These are phyloP conservation scores for Aphaenogaster floridana DNA, from an alignment of 1,140 invertebrate genomes.

Conservation along the genomic window DNA sequence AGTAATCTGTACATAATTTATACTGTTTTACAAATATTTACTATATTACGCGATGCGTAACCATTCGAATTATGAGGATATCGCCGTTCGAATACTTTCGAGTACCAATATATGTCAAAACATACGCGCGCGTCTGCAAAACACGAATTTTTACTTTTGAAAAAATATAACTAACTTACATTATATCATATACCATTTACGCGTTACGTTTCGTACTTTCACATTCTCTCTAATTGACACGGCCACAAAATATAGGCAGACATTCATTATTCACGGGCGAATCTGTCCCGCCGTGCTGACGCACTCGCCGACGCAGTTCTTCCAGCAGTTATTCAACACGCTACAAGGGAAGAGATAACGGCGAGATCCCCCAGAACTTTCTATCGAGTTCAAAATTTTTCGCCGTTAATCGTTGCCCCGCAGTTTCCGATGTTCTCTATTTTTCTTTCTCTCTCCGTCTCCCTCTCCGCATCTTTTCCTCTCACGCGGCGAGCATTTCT, in stretches of 20 bases:
- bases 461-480: background rate
- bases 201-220: background rate
- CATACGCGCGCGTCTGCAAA: background rate
- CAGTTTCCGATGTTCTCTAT: slow-evolving; percentile 13
- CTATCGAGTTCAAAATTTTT: slow-evolving; percentile 49
- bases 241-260: background rate
- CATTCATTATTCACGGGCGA: background rate
- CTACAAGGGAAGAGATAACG: slow-evolving; percentile 28
- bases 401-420: slow-evolving; percentile 46
- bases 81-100: background rate
- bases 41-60: background rate
- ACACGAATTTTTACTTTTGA: background rate
- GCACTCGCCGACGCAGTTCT: slow-evolving; percentile 17
- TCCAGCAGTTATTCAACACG: background rate
- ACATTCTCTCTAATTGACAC: background rate
- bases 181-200: background rate
- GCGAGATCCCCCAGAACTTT: slow-evolving; percentile 6
- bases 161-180: slow-evolving; percentile 8
- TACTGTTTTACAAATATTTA: background rate
- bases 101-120: background rate
- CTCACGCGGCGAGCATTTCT: background rate
- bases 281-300: background rate
- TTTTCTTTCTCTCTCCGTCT: background rate
- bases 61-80: background rate
- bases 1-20: no score